Base-by-base conservation (phyloP, 2,888 invertebrate species). In the Myopa testacea region DNA sequence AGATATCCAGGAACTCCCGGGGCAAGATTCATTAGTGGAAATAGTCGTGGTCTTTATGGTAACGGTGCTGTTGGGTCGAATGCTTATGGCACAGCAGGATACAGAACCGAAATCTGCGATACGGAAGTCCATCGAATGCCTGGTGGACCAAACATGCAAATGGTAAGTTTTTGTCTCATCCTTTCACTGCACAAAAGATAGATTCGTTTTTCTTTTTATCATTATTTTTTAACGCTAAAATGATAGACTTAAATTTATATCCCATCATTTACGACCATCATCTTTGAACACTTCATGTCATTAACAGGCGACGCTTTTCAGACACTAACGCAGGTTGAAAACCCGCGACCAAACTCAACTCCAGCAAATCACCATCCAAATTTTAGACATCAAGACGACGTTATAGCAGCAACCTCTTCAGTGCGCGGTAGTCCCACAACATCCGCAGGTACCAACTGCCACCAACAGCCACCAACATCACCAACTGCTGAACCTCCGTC, bases 241-340 rank as follows among this genome's bases (percentile, higher is more conserved):
- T 3, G 14, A 50, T 50, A 8, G 50, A 50, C 50, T 50, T 50
- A 8, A 50, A 14, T 50, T 50, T 77, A 69, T 8, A 26, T 26
- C 26, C 1, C 26, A 26, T 78, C 84, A 84, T 83, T 84, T 86
- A 88, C 86, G 79, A 81, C 85, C 86, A 86, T 86, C 81, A 71
- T 82, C 73, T 82, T 74, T 81, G 76, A 81, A 82, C 81, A 81
- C 80, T 81, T 84, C 81, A 87, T 86, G 81, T 84, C 85, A 88
- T 87, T 88, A 88, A 88, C 88, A 88, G 88, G 87, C 85, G 88
- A 85, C 87, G 88, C 87, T 84, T 88, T 88, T 88, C 88, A 88
- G 88, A 82, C 85, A 85, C 82, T 87, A 83, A 83, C 80, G 78
- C 71, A 52, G 14, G 75, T 52, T 16, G 19, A 55, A 8, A 50